Evolutionary conservation across 1,140 invertebrate genomes (phyloP).

Genomic region (Zaprionus camerounensis): DNA sequence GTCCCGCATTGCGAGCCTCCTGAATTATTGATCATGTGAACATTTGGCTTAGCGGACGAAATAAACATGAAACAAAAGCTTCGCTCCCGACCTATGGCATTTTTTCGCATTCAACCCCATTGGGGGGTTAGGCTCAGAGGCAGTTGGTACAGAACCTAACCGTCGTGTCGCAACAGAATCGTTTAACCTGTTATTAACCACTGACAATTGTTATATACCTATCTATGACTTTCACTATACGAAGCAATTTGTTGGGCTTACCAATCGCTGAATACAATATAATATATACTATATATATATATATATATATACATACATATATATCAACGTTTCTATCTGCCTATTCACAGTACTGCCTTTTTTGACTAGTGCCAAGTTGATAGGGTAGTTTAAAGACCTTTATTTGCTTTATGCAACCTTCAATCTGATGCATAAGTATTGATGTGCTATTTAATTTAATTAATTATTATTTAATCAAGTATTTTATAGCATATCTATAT

Average conservation of each 20-base stretch:
- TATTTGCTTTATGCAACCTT: too few relatives aligned
- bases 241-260: too few relatives aligned
- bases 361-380: too few relatives aligned
- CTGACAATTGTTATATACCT: not conserved
- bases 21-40: slow-evolving; percentile 12
- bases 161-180: not conserved
- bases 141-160: not conserved
- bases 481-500: not conserved
- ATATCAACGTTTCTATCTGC: too few relatives aligned
- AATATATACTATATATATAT: not conserved
- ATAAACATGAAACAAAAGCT: slow-evolving; percentile 1
- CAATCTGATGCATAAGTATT: too few relatives aligned
- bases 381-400: too few relatives aligned
- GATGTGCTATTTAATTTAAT: too few relatives aligned
- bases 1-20: not conserved
- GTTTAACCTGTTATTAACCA: slow-evolving; percentile 2
- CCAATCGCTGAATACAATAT: not conserved
- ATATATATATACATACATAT: too few relatives aligned
- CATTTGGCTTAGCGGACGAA: slow-evolving; percentile 25
- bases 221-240: not conserved
- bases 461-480: too few relatives aligned
- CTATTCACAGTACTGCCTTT: too few relatives aligned
- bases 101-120: slow-evolving; percentile 1
- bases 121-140: not conserved
- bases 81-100: not conserved